phyloP scores from a whole-genome alignment of 2,113 vertebrate genomes.

The Neogobius melanostomus region DNA sequence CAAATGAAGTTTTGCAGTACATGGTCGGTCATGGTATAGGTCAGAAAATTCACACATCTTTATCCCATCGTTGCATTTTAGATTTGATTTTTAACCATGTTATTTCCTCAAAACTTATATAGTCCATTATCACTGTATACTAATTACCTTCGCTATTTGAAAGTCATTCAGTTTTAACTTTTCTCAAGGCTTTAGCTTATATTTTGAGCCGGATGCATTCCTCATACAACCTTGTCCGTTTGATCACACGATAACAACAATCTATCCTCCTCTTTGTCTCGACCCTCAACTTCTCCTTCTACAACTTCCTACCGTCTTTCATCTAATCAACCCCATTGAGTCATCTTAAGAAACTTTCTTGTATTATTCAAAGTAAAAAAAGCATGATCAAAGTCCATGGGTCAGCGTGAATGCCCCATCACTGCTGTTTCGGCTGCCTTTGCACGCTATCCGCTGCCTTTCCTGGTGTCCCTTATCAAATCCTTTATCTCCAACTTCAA shows the following conservation, averaged over 20 bases:
- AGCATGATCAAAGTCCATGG: conserved; percentile 27
- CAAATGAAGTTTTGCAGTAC: conserved; percentile 59
- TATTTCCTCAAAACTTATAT: too few relatives aligned
- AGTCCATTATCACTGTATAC: too few relatives aligned
- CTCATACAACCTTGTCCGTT: too few relatives aligned
- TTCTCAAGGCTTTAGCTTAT: too few relatives aligned
- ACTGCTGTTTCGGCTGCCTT: conserved; percentile 38
- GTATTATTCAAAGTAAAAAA: conserved; percentile 13
- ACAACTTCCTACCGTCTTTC: background rate
- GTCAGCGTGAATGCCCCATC: conserved; percentile 18
- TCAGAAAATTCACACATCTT: conserved; percentile 14
- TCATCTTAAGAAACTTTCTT: conserved; percentile 13
- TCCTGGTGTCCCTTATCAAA: conserved; percentile 35
- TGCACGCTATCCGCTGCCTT: conserved; percentile 63
- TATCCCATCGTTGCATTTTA: background rate
- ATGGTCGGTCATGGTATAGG: conserved; percentile 32
- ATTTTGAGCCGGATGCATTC: too few relatives aligned
- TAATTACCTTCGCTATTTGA: too few relatives aligned
- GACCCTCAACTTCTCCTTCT: background rate
- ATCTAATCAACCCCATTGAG: conserved; percentile 2
- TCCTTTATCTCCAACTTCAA: conserved; percentile 68
- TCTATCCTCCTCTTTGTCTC: background rate
- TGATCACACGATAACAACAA: too few relatives aligned
- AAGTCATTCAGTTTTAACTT: too few relatives aligned
- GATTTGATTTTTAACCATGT: background rate